Evolutionary conservation across 2,888 invertebrate species (phyloP), one percentile per base, ranked within the genome.

Genomic region (Temnothorax ravouxi): DNA sequence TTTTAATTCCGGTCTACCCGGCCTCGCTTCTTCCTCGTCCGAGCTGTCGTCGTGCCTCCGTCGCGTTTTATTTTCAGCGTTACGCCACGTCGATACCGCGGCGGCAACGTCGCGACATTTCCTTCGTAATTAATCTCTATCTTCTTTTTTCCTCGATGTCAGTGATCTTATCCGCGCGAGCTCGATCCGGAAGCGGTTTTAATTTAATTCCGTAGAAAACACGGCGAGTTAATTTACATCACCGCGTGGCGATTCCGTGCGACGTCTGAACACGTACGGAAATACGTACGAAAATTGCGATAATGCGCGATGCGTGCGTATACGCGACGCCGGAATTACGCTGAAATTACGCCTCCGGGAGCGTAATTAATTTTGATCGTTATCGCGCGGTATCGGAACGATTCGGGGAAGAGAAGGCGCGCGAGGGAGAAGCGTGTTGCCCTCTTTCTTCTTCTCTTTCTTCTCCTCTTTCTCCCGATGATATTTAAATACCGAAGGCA

Each of bases 401-500:
- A 25, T 80, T 80, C 79, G 38, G 75, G 50, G 61, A 83, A 62
- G 44, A 77, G 61, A 50, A 50, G 74, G 21, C 47, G 71, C 54
- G 69, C 66, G 59, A 54, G 66, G 69, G 85, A 71, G 64, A 80
- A 41, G 34, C 83, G 41, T 64, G 56, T 38, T 41, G 50, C 67
- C 18, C 54, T 69, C 52, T 64, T 34, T 25, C 21, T 25, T 61
- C 34, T 54, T 15, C 21, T 44, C 13, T 15, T 64, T 34, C 38
- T 21, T 25, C 21, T 5, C 6, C 6, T 18, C 50, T 41, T n/a
- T 47, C 59, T 79, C 67, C 64, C 86, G 85, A 86, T 84, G 87
- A 91, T 85, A 88, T 84, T 90, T 91, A 90, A 91, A 90, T 84
- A 50, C 81, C 83, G 75, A 56, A 66, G 84, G 75, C 86, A 88